Conservation (phyloP, 2,797 vertebrate genomes). For the Crenichthys baileyi region DNA sequence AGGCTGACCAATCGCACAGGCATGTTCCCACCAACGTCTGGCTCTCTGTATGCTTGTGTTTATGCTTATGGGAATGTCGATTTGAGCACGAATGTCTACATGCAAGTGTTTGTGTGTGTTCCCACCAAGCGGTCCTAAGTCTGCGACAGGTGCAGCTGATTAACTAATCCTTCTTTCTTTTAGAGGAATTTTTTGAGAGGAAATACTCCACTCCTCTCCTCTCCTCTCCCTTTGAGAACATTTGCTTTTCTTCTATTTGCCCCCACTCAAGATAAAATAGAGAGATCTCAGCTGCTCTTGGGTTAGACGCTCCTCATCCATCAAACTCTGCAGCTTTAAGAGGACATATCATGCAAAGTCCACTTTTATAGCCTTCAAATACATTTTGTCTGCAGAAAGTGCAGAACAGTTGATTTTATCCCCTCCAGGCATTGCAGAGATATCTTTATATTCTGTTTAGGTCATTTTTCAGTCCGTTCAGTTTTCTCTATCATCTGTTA, state of each 20-base stretch:
- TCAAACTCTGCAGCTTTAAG: slow-evolving; percentile 32
- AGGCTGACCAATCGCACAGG: slow-evolving; percentile 50
- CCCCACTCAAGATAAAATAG: slow-evolving; percentile 50
- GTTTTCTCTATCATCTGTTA: too few species aligned
- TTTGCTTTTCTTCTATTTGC: slow-evolving; percentile 68
- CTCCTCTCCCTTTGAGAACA: slow-evolving; percentile 63
- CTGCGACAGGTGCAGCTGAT: slow-evolving; percentile 77
- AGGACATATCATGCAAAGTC: too few species aligned
- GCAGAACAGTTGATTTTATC: too few species aligned
- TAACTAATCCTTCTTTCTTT: slow-evolving; percentile 65
- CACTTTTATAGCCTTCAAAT: too few species aligned
- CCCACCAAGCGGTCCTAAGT: slow-evolving; percentile 54
- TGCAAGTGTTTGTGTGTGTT: slow-evolving; percentile 43
- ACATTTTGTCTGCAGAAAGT: too few species aligned
- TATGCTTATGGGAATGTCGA: background rate
- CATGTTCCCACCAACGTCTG: slow-evolving; percentile 59
- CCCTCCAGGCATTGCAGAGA: too few species aligned
- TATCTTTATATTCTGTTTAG: too few species aligned
- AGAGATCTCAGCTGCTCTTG: slow-evolving; percentile 69
- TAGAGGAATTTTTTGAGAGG: slow-evolving; percentile 65
- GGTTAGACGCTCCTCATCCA: slow-evolving; percentile 39
- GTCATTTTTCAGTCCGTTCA: too few species aligned
- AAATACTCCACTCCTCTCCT: slow-evolving; percentile 55
- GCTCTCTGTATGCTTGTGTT: background rate
- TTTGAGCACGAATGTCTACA: slow-evolving; percentile 1